These are phyloP conservation scores for Drosophila bocqueti DNA, from an alignment of 1,140 invertebrate genomes.

Conservation along the genomic window DNA sequence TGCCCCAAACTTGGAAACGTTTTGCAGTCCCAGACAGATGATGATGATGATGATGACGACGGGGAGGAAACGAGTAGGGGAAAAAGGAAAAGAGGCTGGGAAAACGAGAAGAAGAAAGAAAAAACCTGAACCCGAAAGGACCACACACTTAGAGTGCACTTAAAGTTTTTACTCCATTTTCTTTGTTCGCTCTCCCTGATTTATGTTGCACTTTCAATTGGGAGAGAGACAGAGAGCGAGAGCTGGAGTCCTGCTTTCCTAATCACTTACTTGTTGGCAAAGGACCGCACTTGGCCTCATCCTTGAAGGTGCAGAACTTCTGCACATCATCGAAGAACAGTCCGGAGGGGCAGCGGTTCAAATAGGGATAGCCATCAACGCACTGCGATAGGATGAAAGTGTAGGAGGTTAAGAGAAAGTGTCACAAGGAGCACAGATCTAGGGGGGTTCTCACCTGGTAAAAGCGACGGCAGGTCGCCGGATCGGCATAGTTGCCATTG, in stretches of 20 bases:
- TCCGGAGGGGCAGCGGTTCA: conserved; percentile 94
- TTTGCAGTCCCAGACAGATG: conserved; percentile 57
- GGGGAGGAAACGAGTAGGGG: neutral
- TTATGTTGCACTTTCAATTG: conserved; percentile 80
- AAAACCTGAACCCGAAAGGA: conserved; percentile 7
- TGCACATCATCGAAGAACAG: conserved; percentile 95
- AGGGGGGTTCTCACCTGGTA: conserved; percentile 89
- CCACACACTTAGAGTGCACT: conserved; percentile 69
- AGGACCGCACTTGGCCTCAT: conserved; percentile 95
- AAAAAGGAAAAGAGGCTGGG: neutral
- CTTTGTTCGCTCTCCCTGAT: conserved; percentile 58
- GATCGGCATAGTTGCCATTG: conserved; percentile 96
- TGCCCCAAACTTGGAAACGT: conserved; percentile 59
- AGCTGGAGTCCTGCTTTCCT: conserved; percentile 32
- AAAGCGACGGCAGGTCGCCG: conserved; percentile 93
- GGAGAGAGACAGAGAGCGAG: neutral
- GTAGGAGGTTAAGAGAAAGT: neutral
- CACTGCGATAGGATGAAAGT: conserved; percentile 87
- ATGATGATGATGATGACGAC: conserved; percentile 2
- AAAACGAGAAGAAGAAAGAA: neutral
- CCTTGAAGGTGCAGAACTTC: conserved; percentile 96
- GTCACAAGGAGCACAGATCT: neutral
- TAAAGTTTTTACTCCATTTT: conserved; percentile 61
- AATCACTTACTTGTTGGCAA: conserved; percentile 92
- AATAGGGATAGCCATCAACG: conserved; percentile 94